Conservation (phyloP, 2,113 vertebrate genomes). For the Labeo catla region DNA sequence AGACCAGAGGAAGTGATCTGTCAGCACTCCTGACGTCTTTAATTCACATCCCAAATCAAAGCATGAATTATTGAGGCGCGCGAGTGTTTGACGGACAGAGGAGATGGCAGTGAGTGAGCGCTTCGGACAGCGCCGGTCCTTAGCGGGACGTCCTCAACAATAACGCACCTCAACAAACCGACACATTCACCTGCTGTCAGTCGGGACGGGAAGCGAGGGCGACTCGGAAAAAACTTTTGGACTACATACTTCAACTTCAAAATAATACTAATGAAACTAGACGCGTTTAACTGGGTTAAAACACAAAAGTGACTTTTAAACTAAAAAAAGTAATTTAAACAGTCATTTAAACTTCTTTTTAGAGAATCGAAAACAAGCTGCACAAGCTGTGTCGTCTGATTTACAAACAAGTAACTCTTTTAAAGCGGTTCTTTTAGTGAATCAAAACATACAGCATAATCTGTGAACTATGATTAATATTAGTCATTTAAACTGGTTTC, state of each 20-base stretch:
- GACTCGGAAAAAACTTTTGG: not conserved
- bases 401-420: too few relatives aligned
- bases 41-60: constrained; percentile 70
- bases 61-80: constrained; percentile 72
- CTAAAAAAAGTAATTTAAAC: too few relatives aligned
- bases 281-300: not conserved
- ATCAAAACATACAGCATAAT: too few relatives aligned
- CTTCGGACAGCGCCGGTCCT: constrained; percentile 33
- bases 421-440: too few relatives aligned
- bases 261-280: not conserved
- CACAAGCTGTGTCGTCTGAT: too few relatives aligned
- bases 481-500: too few relatives aligned
- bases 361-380: too few relatives aligned
- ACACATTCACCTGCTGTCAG: not conserved
- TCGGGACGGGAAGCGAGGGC: not conserved
- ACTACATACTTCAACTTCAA: not conserved
- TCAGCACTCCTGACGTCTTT: constrained; percentile 66
- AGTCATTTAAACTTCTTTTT: too few relatives aligned
- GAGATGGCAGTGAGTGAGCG: constrained; percentile 42
- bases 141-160: not conserved
- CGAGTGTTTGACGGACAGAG: constrained; percentile 2
- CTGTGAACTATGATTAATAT: too few relatives aligned
- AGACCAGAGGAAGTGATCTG: constrained; percentile 60
- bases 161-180: not conserved
- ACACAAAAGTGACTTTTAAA: not conserved